These are phyloP conservation scores for Caerostris darwini DNA, from an alignment of 1,140 invertebrate species.

Conservation along the genomic window DNA sequence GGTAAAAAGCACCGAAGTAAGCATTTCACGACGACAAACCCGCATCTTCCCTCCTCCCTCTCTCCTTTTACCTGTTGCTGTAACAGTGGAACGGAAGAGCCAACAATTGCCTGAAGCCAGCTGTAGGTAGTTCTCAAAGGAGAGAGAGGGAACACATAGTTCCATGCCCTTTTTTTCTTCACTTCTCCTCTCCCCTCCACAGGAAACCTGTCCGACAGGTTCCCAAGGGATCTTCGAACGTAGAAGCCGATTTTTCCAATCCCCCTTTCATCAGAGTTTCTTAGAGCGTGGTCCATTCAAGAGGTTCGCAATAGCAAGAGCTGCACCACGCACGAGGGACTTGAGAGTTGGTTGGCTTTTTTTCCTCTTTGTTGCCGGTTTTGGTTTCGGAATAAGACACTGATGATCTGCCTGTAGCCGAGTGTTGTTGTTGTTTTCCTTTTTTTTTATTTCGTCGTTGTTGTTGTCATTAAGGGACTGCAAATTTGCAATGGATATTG, in stretches of 20 bases:
- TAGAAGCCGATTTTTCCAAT: not conserved
- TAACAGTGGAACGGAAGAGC: slow-evolving; percentile 43
- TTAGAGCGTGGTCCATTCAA: slow-evolving; percentile 43
- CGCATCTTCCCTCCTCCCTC: slow-evolving; percentile 29
- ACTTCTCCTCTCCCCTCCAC: not conserved
- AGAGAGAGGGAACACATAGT: slow-evolving; percentile 56
- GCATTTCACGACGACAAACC: slow-evolving; percentile 15
- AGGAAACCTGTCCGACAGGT: slow-evolving; percentile 65
- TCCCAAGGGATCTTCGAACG: slow-evolving; percentile 18
- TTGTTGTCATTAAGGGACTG: not conserved
- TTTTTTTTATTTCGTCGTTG: not conserved
- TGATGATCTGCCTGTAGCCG: not conserved
- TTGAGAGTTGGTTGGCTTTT: not conserved
- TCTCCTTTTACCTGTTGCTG: slow-evolving; percentile 59
- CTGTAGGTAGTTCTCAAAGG: slow-evolving; percentile 37
- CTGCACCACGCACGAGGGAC: not conserved
- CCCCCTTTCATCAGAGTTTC: not conserved
- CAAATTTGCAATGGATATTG: slow-evolving; percentile 28
- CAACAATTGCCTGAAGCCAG: slow-evolving; percentile 60
- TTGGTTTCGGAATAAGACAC: slow-evolving; percentile 23
- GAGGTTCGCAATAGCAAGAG: not conserved
- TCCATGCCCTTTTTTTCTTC: slow-evolving; percentile 52
- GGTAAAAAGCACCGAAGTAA: slow-evolving; percentile 7
- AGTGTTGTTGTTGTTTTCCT: not conserved
- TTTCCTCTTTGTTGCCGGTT: slow-evolving; percentile 38